Percentiles rank a stretch among this genome's conserved stretches.
Evolutionary conservation across 2,888 invertebrate species (phyloP).

Genomic region (Mesodorylaimus sp.): DNA sequence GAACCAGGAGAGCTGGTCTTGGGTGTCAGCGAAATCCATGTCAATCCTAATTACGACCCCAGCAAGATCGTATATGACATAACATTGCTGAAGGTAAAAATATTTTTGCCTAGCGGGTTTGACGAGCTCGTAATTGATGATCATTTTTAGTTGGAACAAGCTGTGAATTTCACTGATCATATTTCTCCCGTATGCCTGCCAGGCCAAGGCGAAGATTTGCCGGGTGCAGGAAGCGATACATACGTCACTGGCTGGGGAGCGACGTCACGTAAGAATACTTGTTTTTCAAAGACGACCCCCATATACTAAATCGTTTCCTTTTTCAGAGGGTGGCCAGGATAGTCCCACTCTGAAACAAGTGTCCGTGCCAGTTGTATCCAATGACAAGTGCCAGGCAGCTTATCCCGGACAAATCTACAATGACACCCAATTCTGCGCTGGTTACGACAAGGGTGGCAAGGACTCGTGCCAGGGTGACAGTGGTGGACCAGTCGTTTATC

Average conservation of each 20-base stretch:
- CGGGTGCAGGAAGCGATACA: slow-evolving; percentile 8
- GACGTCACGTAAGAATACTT: background rate
- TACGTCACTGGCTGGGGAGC: slow-evolving; percentile 12
- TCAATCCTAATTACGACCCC: slow-evolving; percentile 13
- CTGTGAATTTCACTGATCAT: slow-evolving; percentile 71
- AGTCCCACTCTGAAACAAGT: slow-evolving; percentile 9
- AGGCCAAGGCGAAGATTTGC: slow-evolving; percentile 35
- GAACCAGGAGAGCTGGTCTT: slow-evolving; percentile 12
- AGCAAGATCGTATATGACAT: slow-evolving; percentile 11
- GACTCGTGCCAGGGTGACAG: slow-evolving; percentile 7
- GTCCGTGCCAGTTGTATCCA: slow-evolving; percentile 4
- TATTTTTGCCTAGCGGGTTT: background rate
- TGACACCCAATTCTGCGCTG: slow-evolving; percentile 5
- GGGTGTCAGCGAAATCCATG: slow-evolving; percentile 11
- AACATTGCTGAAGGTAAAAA: slow-evolving; percentile 13
- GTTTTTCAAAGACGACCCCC: background rate
- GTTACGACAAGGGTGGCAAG: slow-evolving; percentile 2
- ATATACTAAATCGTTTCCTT: background rate
- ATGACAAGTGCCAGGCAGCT: background rate
- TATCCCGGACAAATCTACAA: background rate
- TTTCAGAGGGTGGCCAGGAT: slow-evolving; percentile 10
- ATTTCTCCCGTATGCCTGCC: slow-evolving; percentile 79
- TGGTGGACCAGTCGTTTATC: slow-evolving; percentile 1
- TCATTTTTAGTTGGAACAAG: slow-evolving; percentile 41
- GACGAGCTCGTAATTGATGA: slow-evolving; percentile 35